Evolutionary conservation across 2,113 vertebrate species (phyloP).

Genomic region (human): DNA sequence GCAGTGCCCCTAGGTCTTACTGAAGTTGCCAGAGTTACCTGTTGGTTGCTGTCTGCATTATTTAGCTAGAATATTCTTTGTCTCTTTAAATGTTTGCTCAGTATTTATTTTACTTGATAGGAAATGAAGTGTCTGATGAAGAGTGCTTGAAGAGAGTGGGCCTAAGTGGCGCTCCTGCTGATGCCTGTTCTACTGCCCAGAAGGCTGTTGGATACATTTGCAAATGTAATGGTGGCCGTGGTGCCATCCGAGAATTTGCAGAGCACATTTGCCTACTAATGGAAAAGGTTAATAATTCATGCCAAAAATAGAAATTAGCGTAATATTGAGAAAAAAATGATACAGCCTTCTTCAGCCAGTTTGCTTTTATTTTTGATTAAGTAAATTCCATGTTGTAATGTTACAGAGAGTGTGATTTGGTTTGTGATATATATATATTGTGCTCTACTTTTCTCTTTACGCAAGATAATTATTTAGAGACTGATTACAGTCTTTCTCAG

Average conservation of each 20-base stretch:
- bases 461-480: constrained; percentile 49
- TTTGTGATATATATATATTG: constrained; percentile 51
- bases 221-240: constrained; percentile 82
- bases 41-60: not conserved
- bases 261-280: constrained; percentile 90
- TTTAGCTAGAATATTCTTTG: not conserved
- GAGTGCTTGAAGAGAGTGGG: constrained; percentile 90
- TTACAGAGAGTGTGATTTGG: constrained; percentile 46
- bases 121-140: constrained; percentile 89
- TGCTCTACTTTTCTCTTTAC: constrained; percentile 53
- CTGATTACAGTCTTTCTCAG: constrained; percentile 44
- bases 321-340: not conserved
- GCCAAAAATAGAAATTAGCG: constrained; percentile 74
- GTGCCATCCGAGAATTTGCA: constrained; percentile 91
- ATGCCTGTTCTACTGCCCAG: constrained; percentile 83
- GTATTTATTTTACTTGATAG: constrained; percentile 76
- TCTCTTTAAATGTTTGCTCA: not conserved
- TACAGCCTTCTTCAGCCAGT: not conserved
- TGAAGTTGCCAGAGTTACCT: not conserved
- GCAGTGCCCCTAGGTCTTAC: not conserved
- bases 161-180: constrained; percentile 87
- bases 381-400: constrained; percentile 42
- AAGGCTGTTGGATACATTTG: constrained; percentile 91
- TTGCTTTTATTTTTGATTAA: constrained; percentile 47
- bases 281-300: constrained; percentile 86